phyloP scores from a whole-genome alignment of 2,113 vertebrate species.

The Pelmatolapia mariae region DNA sequence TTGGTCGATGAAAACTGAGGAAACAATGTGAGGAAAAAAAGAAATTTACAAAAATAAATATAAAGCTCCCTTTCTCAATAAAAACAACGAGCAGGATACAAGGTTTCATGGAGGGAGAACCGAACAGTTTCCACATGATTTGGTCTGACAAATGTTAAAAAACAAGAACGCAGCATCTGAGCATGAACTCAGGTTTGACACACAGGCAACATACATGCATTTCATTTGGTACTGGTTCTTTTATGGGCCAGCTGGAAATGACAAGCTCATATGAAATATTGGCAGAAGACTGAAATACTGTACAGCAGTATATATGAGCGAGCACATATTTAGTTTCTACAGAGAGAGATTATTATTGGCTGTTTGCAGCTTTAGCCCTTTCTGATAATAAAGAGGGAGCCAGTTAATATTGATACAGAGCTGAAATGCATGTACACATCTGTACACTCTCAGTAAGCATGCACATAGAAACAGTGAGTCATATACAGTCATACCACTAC shows the following conservation, averaged over 20 bases:
- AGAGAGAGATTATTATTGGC: slow-evolving; percentile 1
- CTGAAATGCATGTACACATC: slow-evolving; percentile 52
- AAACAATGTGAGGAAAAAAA: slow-evolving; percentile 11
- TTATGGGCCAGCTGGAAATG: background rate
- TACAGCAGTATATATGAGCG: background rate
- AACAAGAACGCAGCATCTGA: background rate
- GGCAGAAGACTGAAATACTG: background rate
- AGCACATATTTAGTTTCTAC: slow-evolving; percentile 23
- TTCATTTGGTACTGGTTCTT: slow-evolving; percentile 14
- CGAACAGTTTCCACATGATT: background rate
- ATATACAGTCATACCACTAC: slow-evolving; percentile 24
- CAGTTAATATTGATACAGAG: background rate
- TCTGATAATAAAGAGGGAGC: slow-evolving; percentile 5
- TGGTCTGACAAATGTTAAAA: background rate
- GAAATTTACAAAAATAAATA: slow-evolving; percentile 40
- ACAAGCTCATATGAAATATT: background rate
- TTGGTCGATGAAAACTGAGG: background rate
- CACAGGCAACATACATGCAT: slow-evolving; percentile 53
- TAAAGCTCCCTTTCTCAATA: slow-evolving; percentile 19
- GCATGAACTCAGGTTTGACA: slow-evolving; percentile 4
- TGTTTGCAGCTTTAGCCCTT: slow-evolving; percentile 41
- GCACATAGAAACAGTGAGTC: slow-evolving; percentile 56
- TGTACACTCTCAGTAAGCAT: slow-evolving; percentile 63
- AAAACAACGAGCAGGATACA: background rate
- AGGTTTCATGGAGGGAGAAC: background rate